Percentiles rank a stretch among this genome's conserved stretches.
Evolutionary conservation across 2,113 vertebrate genomes (phyloP).

Genomic region (Cyprinodon variegatus): DNA sequence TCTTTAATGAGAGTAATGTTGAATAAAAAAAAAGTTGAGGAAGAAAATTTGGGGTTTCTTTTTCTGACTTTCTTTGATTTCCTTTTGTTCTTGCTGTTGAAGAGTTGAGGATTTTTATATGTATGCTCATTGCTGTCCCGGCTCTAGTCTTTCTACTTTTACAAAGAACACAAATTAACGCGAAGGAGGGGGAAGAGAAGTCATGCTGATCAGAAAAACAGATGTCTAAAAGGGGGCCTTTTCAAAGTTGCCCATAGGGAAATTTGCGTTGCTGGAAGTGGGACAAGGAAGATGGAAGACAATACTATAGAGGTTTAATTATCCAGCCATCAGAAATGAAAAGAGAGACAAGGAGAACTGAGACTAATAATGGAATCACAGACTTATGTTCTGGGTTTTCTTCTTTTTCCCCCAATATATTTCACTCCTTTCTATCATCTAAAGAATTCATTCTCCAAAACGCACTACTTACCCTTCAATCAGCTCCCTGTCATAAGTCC

Average conservation of each 20-base stretch:
- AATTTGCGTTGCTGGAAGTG: conserved; percentile 77
- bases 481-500: conserved; percentile 73
- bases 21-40: conserved; percentile 60
- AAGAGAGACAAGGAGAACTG: conserved; percentile 69
- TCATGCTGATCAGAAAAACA: conserved; percentile 74
- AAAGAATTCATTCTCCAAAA: conserved; percentile 79
- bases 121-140: conserved; percentile 59
- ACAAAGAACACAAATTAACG: conserved; percentile 79
- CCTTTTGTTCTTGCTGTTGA: conserved; percentile 33
- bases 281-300: conserved; percentile 78
- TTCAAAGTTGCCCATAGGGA: conserved; percentile 75
- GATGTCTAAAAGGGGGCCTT: conserved; percentile 73
- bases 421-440: conserved; percentile 66
- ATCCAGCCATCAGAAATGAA: conserved; percentile 81
- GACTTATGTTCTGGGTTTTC: conserved; percentile 60
- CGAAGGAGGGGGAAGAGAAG: conserved; percentile 38
- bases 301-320: conserved; percentile 85
- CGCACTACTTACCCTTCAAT: conserved; percentile 80
- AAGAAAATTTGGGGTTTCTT: conserved; percentile 55
- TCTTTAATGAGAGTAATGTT: conserved; percentile 60
- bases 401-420: conserved; percentile 44
- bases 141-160: conserved; percentile 65
- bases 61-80: conserved; percentile 59
- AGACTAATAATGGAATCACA: conserved; percentile 77
- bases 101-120: conserved; percentile 44